A percentile compares a stretch with the other conserved stretches of the same genome.
phyloP scores from a whole-genome alignment of 30 jellyfish, hydroid and myxozoan species.

The Hydractinia echinata region DNA sequence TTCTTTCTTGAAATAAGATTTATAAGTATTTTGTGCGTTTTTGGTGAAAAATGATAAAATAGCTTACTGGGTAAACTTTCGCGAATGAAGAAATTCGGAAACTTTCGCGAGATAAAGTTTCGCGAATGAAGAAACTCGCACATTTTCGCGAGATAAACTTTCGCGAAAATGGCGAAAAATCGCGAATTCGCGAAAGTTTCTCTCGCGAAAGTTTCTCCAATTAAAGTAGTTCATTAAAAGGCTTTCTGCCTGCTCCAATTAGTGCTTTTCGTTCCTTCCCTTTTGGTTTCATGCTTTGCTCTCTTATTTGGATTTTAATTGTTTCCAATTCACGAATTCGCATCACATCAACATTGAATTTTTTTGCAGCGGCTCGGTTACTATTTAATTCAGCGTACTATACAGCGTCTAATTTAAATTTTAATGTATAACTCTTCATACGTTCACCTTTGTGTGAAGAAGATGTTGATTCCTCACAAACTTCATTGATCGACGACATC shows the following conservation, averaged over 20 bases:
- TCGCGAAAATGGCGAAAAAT: no score
- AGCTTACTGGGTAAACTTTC: no score
- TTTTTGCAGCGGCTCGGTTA: constrained; percentile 24
- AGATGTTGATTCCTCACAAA: constrained; percentile 4
- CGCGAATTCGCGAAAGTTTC: no score
- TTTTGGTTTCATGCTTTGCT: constrained; percentile 19
- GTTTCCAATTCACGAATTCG: constrained; percentile 17
- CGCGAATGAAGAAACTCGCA: no score
- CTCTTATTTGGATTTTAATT: constrained; percentile 5
- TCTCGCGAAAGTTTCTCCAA: no score
- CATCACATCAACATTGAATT: constrained; percentile 21
- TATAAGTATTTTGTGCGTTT: no score
- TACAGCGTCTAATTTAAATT: constrained; percentile 17
- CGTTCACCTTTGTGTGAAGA: constrained; percentile 9
- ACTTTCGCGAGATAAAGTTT: no score
- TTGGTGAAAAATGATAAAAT: no score
- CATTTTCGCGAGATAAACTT: no score
- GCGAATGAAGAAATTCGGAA: no score
- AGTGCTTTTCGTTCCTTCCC: constrained; percentile 26
- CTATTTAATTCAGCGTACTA: constrained; percentile 23
- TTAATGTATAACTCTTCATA: constrained; percentile 1
- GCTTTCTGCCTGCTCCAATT: constrained; percentile 22
- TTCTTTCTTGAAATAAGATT: no score
- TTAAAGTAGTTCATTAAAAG: constrained; percentile 7
- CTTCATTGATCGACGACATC: not conserved